Evolutionary conservation across 92 coral and sea anemone genomes (phyloP).

Genomic region (Plumapathes pennacea): DNA sequence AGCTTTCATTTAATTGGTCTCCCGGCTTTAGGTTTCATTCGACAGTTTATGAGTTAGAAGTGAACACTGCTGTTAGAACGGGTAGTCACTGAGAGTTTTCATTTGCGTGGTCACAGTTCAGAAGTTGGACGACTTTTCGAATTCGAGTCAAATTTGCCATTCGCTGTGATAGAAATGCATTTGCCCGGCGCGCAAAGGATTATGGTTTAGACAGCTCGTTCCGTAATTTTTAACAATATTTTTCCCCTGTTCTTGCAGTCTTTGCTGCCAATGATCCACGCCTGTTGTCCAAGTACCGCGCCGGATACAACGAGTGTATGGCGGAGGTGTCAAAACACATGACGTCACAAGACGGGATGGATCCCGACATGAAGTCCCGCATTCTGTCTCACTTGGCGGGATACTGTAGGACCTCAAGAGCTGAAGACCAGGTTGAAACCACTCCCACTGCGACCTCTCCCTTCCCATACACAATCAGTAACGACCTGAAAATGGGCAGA

Average conservation of each 20-base stretch:
- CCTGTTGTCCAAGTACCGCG: constrained; percentile 48
- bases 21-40: too few relatives aligned
- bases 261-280: constrained; percentile 33
- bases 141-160: too few relatives aligned
- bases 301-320: constrained; percentile 68
- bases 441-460: neutral
- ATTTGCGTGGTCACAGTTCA: too few relatives aligned
- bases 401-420: constrained; percentile 11
- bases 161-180: too few relatives aligned
- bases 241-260: constrained; percentile 5
- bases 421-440: neutral
- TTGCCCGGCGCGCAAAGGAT: neutral
- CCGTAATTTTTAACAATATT: neutral
- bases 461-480: too few relatives aligned
- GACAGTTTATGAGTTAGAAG: too few relatives aligned
- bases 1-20: too few relatives aligned
- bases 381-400: constrained; percentile 54
- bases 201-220: too few relatives aligned
- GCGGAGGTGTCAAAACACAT: constrained; percentile 54
- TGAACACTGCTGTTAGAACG: too few relatives aligned
- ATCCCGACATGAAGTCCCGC: constrained; percentile 40
- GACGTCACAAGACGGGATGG: constrained; percentile 42
- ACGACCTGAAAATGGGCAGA: too few relatives aligned
- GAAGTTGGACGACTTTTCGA: too few relatives aligned
- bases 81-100: too few relatives aligned